A percentile compares a stretch with the other conserved stretches of the same genome.
phyloP scores from a whole-genome alignment of 1,140 invertebrate species.

The Mamestra configurata region DNA sequence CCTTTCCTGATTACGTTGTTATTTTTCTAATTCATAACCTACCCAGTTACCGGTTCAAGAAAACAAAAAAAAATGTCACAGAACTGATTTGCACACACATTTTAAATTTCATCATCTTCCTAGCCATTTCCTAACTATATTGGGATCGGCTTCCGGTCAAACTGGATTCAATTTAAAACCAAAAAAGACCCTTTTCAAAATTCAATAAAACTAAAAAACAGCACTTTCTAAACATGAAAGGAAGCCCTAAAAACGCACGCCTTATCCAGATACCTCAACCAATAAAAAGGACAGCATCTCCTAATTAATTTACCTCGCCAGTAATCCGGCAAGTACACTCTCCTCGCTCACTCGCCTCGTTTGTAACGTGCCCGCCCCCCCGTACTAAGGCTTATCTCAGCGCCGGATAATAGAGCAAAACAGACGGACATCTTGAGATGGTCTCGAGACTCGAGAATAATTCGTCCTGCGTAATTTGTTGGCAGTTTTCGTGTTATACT shows the following conservation, averaged over 20 bases:
- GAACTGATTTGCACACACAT: too few relatives aligned
- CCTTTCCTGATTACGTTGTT: too few relatives aligned
- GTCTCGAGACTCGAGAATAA: conserved; percentile 15
- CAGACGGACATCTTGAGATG: conserved; percentile 33
- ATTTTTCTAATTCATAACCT: too few relatives aligned
- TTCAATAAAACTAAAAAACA: background rate
- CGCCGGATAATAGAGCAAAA: conserved; percentile 17
- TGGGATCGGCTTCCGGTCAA: too few relatives aligned
- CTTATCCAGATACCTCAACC: background rate
- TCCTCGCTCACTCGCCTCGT: background rate
- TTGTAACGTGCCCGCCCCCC: background rate
- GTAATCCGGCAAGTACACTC: conserved; percentile 14
- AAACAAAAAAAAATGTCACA: too few relatives aligned
- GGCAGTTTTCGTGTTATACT: background rate
- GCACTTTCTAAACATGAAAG: background rate
- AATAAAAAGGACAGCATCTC: background rate
- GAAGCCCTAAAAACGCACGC: background rate
- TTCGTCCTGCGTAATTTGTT: conserved; percentile 36
- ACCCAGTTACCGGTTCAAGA: too few relatives aligned
- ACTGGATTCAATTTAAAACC: too few relatives aligned
- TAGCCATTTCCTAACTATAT: too few relatives aligned
- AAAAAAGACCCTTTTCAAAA: too few relatives aligned
- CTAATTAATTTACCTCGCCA: conserved; percentile 24
- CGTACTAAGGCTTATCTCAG: conserved; percentile 19
- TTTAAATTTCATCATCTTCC: too few relatives aligned